A percentile compares a stretch with the other conserved stretches of the same genome.
These are phyloP conservation scores for Petromus typicus DNA, from an alignment of 2,113 vertebrate species.

Conservation along the genomic window DNA sequence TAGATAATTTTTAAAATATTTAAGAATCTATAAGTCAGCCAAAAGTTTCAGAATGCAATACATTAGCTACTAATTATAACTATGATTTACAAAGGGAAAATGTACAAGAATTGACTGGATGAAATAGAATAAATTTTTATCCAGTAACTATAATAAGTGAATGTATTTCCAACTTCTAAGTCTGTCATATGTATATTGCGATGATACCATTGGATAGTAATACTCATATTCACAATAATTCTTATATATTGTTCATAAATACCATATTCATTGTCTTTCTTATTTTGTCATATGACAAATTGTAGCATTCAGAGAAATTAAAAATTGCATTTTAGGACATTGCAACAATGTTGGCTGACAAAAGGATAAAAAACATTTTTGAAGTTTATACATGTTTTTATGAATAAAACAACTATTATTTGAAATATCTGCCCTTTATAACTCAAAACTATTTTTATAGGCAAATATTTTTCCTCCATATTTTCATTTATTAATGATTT, in stretches of 20 bases:
- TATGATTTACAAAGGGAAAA: not conserved
- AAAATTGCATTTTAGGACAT: conserved; percentile 39
- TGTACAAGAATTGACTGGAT: not conserved
- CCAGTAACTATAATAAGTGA: not conserved
- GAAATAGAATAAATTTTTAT: not conserved
- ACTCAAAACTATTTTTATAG: not conserved
- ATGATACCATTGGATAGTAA: not conserved
- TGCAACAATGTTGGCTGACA: not conserved
- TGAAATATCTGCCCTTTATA: not conserved
- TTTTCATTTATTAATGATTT: conserved; percentile 42
- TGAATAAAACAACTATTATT: conserved; percentile 16
- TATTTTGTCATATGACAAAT: not conserved
- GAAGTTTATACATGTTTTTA: not conserved
- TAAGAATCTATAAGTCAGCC: not conserved
- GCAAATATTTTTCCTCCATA: conserved; percentile 30
- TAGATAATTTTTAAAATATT: not conserved
- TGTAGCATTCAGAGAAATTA: not conserved
- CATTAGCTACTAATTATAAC: not conserved
- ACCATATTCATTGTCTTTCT: not conserved
- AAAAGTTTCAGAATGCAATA: not conserved
- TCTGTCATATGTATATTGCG: not conserved
- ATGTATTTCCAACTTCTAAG: not conserved
- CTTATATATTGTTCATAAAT: not conserved
- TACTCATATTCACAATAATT: not conserved
- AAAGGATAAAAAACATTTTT: not conserved